Percentiles rank a stretch among this genome's conserved stretches.
phyloP scores from a whole-genome alignment of 1,140 invertebrate genomes.

The Gryllus bimaculatus region DNA sequence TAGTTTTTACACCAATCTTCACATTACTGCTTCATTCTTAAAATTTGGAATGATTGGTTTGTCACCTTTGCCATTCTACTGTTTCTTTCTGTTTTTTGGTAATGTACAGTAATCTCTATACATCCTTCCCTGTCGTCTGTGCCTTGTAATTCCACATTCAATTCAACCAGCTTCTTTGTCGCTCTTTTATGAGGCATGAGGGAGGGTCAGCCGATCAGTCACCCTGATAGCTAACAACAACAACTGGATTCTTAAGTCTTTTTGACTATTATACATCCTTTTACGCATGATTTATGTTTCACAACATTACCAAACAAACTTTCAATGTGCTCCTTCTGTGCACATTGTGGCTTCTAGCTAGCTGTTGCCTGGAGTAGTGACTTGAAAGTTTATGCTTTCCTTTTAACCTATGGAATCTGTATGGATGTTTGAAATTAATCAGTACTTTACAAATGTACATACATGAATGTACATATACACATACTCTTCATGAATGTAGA shows the following conservation, averaged over 20 bases:
- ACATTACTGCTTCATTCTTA: neutral
- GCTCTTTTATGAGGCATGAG: neutral
- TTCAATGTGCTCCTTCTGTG: neutral
- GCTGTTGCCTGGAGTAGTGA: neutral
- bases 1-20: neutral
- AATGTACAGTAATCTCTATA: neutral
- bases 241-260: neutral
- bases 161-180: neutral
- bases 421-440: neutral
- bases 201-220: neutral
- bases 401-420: neutral
- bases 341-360: neutral
- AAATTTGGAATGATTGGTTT: neutral
- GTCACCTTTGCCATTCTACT: neutral
- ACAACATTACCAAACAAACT: neutral
- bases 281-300: neutral
- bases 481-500: no score
- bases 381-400: neutral
- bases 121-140: neutral
- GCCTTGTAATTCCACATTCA: neutral
- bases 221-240: neutral
- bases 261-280: neutral
- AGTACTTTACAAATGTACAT: neutral
- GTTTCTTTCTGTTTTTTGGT: neutral
- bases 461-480: neutral